Base-by-base conservation (phyloP, 2,888 invertebrate species). In the Germaria angustata region DNA sequence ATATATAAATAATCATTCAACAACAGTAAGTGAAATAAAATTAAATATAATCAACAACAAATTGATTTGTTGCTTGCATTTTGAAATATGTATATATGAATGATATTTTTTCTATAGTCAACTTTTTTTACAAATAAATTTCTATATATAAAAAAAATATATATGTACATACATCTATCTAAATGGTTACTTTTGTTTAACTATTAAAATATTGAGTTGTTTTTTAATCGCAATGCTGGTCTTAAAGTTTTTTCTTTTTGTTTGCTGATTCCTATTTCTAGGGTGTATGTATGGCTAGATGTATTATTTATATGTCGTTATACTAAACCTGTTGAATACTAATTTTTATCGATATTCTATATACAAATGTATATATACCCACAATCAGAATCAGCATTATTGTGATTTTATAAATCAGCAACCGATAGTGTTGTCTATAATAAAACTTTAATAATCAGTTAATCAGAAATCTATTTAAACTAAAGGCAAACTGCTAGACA, bases 41-140 rank as follows among this genome's bases (percentile, higher is more conserved):
- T 61, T 49, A 57, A 66, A 66, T 71, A 63, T 55, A 71, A 72
- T 53, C 63, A 79, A 69, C 78, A 79, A 75, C 82, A 82, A 82
- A 82, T 82, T 82, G 82, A 82, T 78, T 82, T 79, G 82, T 82
- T 79, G 82, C 78, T 59, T 82, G 69, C 78, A 75, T 79, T 82
- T 78, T 82, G 69, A 75, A 82, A 79, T 79, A 79, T 75, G 51
- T 75, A 79, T 75, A 44, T 75, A 77, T 78, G 63, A 78, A 81
- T 68, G 51, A 66, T 77, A 65, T 51, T 77, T 68, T n/a, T 78
- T 75, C 63, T 81, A 69, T 41, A 68, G 41, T n/a, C 22, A 17
- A 39, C 46, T 63, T 69, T 28, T n/a, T 22, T 20, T 61, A 20
- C 8, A 57, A 46, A 69, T 57, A 41, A 9, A 39, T 51, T 63